Percentiles rank a stretch among this genome's conserved stretches.
phyloP scores from a whole-genome alignment of 1,140 invertebrate genomes.

The Drosophila biarmipes region DNA sequence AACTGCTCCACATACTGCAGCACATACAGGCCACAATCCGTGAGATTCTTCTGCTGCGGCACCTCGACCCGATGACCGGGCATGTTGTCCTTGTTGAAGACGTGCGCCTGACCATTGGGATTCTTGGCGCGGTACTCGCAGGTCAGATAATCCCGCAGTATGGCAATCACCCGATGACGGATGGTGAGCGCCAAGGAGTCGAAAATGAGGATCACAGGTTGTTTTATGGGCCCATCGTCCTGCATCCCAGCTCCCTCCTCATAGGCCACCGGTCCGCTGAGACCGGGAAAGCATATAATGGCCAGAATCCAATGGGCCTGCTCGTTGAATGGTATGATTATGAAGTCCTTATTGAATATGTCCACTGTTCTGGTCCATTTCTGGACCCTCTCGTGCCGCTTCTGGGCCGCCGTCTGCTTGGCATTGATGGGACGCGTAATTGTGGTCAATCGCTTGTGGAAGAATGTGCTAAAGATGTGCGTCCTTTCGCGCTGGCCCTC shows the following conservation, averaged over 20 bases:
- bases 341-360: conserved; percentile 98
- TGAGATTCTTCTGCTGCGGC: conserved; percentile 98
- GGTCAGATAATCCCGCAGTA: conserved; percentile 94
- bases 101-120: conserved; percentile 69
- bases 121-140: conserved; percentile 94
- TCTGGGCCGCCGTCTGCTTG: conserved; percentile 90
- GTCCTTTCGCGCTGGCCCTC: conserved; percentile 91
- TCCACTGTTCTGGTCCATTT: conserved; percentile 98
- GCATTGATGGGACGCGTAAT: conserved; percentile 85
- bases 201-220: conserved; percentile 96
- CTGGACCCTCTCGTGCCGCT: conserved; percentile 94
- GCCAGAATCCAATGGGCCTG: conserved; percentile 99
- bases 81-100: conserved; percentile 92
- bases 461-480: conserved; percentile 97
- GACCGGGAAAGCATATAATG: conserved; percentile 96
- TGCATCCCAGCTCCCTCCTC: conserved; percentile 85
- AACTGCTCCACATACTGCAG: conserved; percentile 98
- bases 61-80: conserved; percentile 94
- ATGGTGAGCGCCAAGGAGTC: conserved; percentile 95
- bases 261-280: conserved; percentile 86
- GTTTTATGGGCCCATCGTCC: conserved; percentile 34
- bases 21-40: conserved; percentile 97
- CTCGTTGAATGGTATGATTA: conserved; percentile 98
- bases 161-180: conserved; percentile 92
- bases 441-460: conserved; percentile 96